A percentile compares a stretch with the other conserved stretches of the same genome.
Evolutionary conservation across 2,888 invertebrate species (phyloP).

Genomic region (Bombylius major): DNA sequence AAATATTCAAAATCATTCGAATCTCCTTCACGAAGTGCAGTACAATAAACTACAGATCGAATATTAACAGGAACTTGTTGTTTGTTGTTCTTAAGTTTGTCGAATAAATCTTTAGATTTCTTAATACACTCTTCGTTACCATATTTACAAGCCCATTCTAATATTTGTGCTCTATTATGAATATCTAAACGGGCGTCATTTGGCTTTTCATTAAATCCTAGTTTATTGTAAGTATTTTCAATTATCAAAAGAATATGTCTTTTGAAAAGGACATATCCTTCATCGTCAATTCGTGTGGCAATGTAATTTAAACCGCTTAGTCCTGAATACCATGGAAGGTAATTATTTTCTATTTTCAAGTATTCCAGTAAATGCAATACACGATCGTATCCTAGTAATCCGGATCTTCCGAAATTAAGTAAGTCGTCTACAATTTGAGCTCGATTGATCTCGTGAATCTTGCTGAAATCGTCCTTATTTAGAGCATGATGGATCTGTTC

Average conservation of each 20-base stretch:
- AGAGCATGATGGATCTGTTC: slow-evolving; percentile 45
- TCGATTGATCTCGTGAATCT: slow-evolving; percentile 52
- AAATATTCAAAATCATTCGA: slow-evolving; percentile 50
- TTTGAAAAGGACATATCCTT: slow-evolving; percentile 20
- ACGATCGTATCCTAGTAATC: slow-evolving; percentile 44
- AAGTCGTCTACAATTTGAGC: slow-evolving; percentile 75
- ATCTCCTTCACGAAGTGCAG: slow-evolving; percentile 51
- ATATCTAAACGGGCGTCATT: slow-evolving; percentile 43
- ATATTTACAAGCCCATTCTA: slow-evolving; percentile 52
- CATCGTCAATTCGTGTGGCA: slow-evolving; percentile 23
- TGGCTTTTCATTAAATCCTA: slow-evolving; percentile 38
- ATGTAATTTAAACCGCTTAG: slow-evolving; percentile 37
- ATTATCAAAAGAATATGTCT: slow-evolving; percentile 39
- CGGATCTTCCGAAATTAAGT: slow-evolving; percentile 59
- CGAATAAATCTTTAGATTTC: slow-evolving; percentile 36
- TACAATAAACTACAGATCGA: slow-evolving; percentile 61
- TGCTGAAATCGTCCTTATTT: background rate
- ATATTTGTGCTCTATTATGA: slow-evolving; percentile 44
- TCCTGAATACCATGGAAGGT: slow-evolving; percentile 69
- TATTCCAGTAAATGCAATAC: slow-evolving; percentile 56
- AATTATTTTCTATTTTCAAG: slow-evolving; percentile 51
- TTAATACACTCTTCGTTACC: slow-evolving; percentile 45
- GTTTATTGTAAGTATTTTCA: slow-evolving; percentile 35
- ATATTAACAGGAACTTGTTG: slow-evolving; percentile 46
- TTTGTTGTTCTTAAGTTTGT: slow-evolving; percentile 12